Conservation (phyloP, 2,888 invertebrate species). For the Eupithecia centaureata region DNA sequence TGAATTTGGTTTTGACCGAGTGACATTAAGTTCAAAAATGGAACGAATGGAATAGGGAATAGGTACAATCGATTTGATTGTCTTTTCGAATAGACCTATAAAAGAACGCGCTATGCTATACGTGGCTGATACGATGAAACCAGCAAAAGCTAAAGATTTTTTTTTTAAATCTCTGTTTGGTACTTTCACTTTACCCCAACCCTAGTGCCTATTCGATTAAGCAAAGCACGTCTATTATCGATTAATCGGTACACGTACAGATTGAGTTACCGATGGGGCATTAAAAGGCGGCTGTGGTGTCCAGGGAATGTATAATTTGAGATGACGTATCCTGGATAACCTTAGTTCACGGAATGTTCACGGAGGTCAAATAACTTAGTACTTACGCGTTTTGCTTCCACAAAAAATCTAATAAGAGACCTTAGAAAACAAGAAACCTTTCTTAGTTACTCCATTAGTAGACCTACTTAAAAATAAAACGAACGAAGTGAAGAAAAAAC, state of each 20-base stretch:
- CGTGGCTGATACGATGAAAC: too few relatives aligned
- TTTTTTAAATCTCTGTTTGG: neutral
- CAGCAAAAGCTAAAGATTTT: too few relatives aligned
- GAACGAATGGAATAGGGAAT: too few relatives aligned
- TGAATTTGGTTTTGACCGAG: neutral
- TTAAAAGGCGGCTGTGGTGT: slow-evolving; percentile 47
- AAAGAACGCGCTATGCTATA: neutral
- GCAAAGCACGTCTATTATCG: slow-evolving; percentile 13
- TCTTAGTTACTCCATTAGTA: too few relatives aligned
- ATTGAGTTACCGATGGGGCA: slow-evolving; percentile 51
- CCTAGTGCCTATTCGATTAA: slow-evolving; percentile 18
- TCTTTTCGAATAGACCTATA: neutral
- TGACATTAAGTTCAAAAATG: too few relatives aligned
- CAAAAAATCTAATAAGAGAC: too few relatives aligned
- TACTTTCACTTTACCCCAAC: slow-evolving; percentile 11
- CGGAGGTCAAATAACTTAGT: neutral
- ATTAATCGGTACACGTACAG: slow-evolving; percentile 47
- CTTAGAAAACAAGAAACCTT: too few relatives aligned
- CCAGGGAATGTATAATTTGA: slow-evolving; percentile 50
- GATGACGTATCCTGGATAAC: slow-evolving; percentile 33
- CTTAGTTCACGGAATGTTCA: neutral
- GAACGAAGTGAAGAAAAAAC: too few relatives aligned
- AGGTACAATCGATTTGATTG: neutral
- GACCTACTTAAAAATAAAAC: too few relatives aligned
- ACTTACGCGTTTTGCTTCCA: too few relatives aligned